Conservation (phyloP, 1,140 invertebrate species). For the Drosophila santomea region DNA sequence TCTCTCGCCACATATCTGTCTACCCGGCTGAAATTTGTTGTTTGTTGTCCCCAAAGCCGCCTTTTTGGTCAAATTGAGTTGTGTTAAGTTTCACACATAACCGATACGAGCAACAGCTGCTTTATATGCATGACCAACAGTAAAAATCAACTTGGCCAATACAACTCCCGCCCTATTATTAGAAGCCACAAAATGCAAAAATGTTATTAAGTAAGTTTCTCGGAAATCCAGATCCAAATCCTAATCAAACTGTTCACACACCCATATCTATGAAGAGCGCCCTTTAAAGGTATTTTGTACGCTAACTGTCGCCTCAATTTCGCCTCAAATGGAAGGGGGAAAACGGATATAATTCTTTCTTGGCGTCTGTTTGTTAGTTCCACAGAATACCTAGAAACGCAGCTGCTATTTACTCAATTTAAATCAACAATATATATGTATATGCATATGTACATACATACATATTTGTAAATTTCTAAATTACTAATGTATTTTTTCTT, state of each 20-base stretch:
- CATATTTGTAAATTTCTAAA: slow-evolving; percentile 1
- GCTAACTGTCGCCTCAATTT: slow-evolving; percentile 11
- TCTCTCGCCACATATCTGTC: slow-evolving; percentile 7
- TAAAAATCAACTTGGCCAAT: slow-evolving; percentile 20
- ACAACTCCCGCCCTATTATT: slow-evolving; percentile 59
- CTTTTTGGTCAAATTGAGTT: slow-evolving; percentile 76
- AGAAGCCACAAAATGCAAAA: slow-evolving; percentile 54
- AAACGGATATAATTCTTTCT: slow-evolving; percentile 19
- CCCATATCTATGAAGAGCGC: slow-evolving; percentile 20
- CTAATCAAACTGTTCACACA: slow-evolving; percentile 23
- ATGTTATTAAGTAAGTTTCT: slow-evolving; percentile 55
- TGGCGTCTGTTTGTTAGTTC: slow-evolving; percentile 3
- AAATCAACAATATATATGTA: slow-evolving; percentile 9
- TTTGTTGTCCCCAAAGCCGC: slow-evolving; percentile 21
- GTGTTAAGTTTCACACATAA: slow-evolving; percentile 79
- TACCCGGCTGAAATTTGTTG: slow-evolving; percentile 19
- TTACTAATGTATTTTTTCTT: slow-evolving; percentile 25
- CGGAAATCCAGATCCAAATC: slow-evolving; percentile 40
- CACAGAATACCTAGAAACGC: slow-evolving; percentile 17
- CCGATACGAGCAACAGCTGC: slow-evolving; percentile 50
- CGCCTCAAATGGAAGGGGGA: slow-evolving; percentile 3
- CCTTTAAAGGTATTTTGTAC: slow-evolving; percentile 62
- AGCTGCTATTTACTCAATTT: slow-evolving; percentile 35
- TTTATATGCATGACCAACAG: slow-evolving; percentile 40
- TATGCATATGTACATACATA: neutral